A percentile compares a stretch with the other conserved stretches of the same genome.
These are phyloP conservation scores for Graphium colonna DNA, from an alignment of 2,888 invertebrate species.

Conservation along the genomic window DNA sequence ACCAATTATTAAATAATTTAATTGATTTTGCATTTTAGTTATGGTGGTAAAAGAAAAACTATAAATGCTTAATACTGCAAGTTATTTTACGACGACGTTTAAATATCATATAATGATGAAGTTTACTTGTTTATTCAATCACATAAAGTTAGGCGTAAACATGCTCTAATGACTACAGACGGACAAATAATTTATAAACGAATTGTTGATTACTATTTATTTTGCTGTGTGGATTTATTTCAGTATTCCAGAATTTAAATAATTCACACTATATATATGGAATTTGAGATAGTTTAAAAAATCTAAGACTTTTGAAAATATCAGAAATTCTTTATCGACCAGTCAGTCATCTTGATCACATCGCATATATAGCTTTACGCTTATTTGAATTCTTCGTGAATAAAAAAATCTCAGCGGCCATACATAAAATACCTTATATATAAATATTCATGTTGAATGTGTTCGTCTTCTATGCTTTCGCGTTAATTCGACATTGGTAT, in stretches of 20 bases:
- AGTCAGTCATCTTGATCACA: neutral
- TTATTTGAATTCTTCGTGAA: neutral
- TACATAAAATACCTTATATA: neutral
- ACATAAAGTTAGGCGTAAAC: neutral
- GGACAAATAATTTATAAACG: conserved; percentile 1
- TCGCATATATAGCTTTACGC: neutral
- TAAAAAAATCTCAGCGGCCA: neutral
- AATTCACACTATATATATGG: neutral
- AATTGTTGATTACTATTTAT: conserved; percentile 8
- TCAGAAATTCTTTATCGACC: neutral
- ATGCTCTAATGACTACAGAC: neutral
- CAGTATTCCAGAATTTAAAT: conserved; percentile 5
- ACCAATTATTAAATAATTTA: no score
- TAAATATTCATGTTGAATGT: no score
- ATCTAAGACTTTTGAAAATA: conserved; percentile 1
- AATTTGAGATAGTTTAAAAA: neutral
- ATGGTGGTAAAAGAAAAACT: no score
- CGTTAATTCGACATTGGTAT: neutral
- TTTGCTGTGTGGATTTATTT: conserved; percentile 9
- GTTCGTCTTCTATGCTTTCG: no score
- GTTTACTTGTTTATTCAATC: conserved; percentile 5
- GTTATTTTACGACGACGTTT: no score
- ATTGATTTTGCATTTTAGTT: no score
- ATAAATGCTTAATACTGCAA: no score
- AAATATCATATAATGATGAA: no score